Conservation (phyloP, 2,888 invertebrate species). For the Ormyrus nitidulus region DNA sequence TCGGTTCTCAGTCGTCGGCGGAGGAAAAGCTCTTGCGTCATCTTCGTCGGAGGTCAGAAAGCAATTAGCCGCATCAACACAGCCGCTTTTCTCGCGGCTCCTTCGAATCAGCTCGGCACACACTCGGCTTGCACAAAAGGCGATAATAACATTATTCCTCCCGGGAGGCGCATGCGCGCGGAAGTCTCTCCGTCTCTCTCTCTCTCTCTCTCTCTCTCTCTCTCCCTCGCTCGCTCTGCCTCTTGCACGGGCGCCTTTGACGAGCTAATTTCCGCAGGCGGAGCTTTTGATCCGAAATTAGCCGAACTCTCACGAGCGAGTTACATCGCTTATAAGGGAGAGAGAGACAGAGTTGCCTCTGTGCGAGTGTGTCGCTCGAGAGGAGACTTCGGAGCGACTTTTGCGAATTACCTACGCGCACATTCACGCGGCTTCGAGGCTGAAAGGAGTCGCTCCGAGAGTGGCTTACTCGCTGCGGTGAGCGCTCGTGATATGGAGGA, state of each 20-base stretch:
- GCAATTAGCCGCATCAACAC: constrained; percentile 16
- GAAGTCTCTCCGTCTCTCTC: not conserved
- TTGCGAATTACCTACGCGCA: not conserved
- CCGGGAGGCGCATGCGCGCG: not conserved
- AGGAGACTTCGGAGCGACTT: not conserved
- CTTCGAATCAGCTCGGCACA: not conserved
- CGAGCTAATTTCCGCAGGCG: constrained; percentile 48
- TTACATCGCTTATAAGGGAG: not conserved
- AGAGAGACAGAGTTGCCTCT: too few species aligned
- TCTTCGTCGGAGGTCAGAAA: constrained; percentile 14
- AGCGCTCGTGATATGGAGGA: too few species aligned
- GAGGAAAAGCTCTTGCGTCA: too few species aligned
- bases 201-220: constrained; percentile 1
- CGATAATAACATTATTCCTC: constrained; percentile 39
- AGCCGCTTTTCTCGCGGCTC: not conserved
- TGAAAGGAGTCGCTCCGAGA: too few species aligned
- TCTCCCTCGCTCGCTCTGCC: constrained; percentile 1
- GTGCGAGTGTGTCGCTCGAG: not conserved
- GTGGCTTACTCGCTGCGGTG: too few species aligned
- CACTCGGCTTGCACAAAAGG: constrained; percentile 24
- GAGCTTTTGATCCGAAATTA: constrained; percentile 50
- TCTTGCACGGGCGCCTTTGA: constrained; percentile 22
- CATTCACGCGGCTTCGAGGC: too few species aligned
- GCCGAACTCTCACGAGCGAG: constrained; percentile 23
- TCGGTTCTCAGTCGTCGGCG: too few species aligned